Percentiles rank a stretch among this genome's conserved stretches.
Conservation (phyloP, 2,888 invertebrate species). For the Altica lythri region DNA sequence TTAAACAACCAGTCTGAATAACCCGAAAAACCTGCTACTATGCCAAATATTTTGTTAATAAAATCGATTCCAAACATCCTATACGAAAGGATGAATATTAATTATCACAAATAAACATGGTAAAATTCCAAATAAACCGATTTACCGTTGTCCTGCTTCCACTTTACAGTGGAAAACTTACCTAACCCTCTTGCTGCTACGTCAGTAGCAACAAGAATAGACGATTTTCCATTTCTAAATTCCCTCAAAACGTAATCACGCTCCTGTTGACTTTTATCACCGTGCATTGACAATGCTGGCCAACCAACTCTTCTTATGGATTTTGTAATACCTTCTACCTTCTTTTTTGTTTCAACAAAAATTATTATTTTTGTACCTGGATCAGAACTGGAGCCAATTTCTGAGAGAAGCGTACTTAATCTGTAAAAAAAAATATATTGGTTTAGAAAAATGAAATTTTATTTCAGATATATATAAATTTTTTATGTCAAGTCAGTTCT, state of each 20-base stretch:
- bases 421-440: too few relatives aligned
- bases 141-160: constrained; percentile 19
- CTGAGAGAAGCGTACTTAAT: constrained; percentile 74
- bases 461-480: not conserved
- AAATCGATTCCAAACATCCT: constrained; percentile 11
- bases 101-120: constrained; percentile 41
- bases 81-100: constrained; percentile 4
- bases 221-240: constrained; percentile 83
- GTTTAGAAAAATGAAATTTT: not conserved
- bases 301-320: constrained; percentile 75
- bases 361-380: constrained; percentile 89
- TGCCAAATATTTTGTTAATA: constrained; percentile 35
- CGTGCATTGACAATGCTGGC: constrained; percentile 85
- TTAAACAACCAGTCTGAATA: constrained; percentile 54
- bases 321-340: constrained; percentile 75
- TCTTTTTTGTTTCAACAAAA: constrained; percentile 94
- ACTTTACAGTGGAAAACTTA: too few relatives aligned
- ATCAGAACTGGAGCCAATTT: constrained; percentile 77
- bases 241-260: constrained; percentile 89
- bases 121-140: constrained; percentile 39
- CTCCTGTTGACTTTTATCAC: constrained; percentile 93
- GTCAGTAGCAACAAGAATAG: constrained; percentile 94
- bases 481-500: constrained; percentile 28
- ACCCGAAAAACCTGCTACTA: constrained; percentile 54
- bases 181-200: constrained; percentile 95